Evolutionary conservation across 2,797 vertebrate species (phyloP), one percentile per base, ranked within the genome.

Genomic region (Nasua narica): DNA sequence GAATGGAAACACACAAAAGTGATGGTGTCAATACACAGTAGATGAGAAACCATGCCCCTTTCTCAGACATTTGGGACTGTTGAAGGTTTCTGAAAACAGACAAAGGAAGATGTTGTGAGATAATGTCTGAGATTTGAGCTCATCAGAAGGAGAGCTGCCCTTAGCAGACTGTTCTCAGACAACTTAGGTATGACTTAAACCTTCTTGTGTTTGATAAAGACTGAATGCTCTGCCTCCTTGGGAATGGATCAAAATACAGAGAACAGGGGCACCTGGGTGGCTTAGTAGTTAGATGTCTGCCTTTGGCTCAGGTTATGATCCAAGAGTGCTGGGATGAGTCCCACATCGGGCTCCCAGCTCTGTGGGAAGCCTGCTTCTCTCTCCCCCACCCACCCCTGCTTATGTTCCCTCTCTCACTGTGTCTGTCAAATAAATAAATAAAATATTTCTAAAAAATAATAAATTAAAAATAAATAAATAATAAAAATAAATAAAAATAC

Each of bases 111-210:
- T 13, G 1, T 37, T 77, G n/a, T 88, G 81, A 85, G 52, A 48
- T 90, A 50, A 87, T 58, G 77, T 94, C 96, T 94, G 88, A 78
- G 72, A 72, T 25, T 35, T 74, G 85, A 90, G 78, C 70, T 88
- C 70, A 16, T 29, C 6, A 16, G 15, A 62, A 43, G 69, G 29
- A 78, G n/a, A 37, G 54, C 50, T 0, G 1, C 18, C 37, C 69
- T 58, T 25, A 7, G 19, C 5, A 77, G 32, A 35, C 84, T 69
- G 18, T 54, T 52, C 46, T 74, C 60, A 32, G n/a, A 14, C 16
- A 29, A 48, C 37, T 85, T 84, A 74, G 37, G 29, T 62, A 27
- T 90, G 32, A 74, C 76, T 84, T 77, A 35, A 60, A 69, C 40
- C 52, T 79, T 65, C 85, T 76, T 67, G 7, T 72, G 23, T 90